phyloP scores from a whole-genome alignment of 37 sponge, comb jelly and placozoan species.

The Aphrocallistes beatrix region DNA sequence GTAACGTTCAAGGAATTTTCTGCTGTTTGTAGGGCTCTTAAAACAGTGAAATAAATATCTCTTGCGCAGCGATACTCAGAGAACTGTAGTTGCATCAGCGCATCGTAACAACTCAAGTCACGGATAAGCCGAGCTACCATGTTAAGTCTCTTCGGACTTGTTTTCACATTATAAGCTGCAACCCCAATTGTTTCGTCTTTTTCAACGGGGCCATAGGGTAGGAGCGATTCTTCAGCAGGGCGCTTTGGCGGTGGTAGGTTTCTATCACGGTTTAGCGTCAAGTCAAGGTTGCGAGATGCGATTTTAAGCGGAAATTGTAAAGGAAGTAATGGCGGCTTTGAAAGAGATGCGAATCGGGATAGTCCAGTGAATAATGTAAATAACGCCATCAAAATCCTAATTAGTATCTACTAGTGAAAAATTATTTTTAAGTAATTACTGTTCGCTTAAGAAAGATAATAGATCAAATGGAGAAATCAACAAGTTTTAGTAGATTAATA shows the following conservation, averaged over 20 bases:
- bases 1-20: neutral
- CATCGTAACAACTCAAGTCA: neutral
- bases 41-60: neutral
- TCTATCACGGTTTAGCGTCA: neutral
- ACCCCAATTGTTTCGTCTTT: neutral
- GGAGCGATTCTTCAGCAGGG: neutral
- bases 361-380: neutral
- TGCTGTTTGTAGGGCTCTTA: neutral
- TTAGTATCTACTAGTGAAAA: no score
- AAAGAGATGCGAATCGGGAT: neutral
- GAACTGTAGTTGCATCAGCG: neutral
- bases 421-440: no score
- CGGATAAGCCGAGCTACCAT: neutral
- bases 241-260: neutral
- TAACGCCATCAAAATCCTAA: constrained; percentile 6
- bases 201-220: neutral
- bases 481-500: no score
- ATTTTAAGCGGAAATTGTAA: neutral
- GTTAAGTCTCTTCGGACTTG: neutral
- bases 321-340: neutral
- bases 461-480: no score
- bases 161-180: neutral
- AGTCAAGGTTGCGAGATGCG: neutral
- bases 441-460: no score
- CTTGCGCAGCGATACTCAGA: neutral